phyloP scores from a whole-genome alignment of 2,797 vertebrate species.

The Neosilurus mollespiculum region DNA sequence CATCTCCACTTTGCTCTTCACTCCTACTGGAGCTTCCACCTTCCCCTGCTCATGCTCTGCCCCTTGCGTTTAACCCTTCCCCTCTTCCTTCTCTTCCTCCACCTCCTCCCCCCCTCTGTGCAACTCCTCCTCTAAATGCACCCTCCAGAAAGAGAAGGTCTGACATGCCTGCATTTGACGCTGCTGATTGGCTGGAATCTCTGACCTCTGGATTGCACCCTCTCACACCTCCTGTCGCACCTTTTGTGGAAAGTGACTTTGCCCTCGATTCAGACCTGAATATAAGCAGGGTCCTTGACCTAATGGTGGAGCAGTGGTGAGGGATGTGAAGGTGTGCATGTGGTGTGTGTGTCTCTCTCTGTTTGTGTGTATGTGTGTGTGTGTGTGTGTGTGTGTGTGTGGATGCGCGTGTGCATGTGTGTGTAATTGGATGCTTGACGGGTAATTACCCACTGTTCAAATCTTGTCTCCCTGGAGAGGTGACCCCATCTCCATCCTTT shows the following conservation, averaged over 20 bases:
- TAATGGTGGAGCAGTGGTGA: slow-evolving; percentile 82
- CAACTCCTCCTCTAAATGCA: slow-evolving; percentile 69
- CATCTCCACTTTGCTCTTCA: slow-evolving; percentile 79
- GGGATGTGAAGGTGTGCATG: slow-evolving; percentile 14
- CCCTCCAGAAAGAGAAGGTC: slow-evolving; percentile 74
- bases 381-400: slow-evolving; percentile 27
- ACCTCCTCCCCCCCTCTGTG: slow-evolving; percentile 76
- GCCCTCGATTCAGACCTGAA: slow-evolving; percentile 83
- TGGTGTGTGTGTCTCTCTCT: slow-evolving; percentile 40
- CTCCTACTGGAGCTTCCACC: slow-evolving; percentile 77
- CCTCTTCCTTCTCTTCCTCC: slow-evolving; percentile 50
- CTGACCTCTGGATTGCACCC: slow-evolving; percentile 78
- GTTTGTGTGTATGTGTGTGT: slow-evolving; percentile 18
- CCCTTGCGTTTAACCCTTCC: slow-evolving; percentile 63
- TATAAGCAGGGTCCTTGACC: slow-evolving; percentile 78
- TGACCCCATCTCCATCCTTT: slow-evolving; percentile 44
- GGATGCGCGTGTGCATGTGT: slow-evolving; percentile 49
- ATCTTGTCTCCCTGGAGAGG: slow-evolving; percentile 54
- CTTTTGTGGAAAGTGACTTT: slow-evolving; percentile 84
- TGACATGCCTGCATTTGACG: slow-evolving; percentile 72
- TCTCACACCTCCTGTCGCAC: slow-evolving; percentile 73
- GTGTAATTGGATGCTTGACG: slow-evolving; percentile 52
- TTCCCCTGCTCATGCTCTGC: slow-evolving; percentile 70
- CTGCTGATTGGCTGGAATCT: slow-evolving; percentile 85
- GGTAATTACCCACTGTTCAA: slow-evolving; percentile 55